phyloP scores from a whole-genome alignment of 2,888 invertebrate genomes.

The Tyria jacobaeae region DNA sequence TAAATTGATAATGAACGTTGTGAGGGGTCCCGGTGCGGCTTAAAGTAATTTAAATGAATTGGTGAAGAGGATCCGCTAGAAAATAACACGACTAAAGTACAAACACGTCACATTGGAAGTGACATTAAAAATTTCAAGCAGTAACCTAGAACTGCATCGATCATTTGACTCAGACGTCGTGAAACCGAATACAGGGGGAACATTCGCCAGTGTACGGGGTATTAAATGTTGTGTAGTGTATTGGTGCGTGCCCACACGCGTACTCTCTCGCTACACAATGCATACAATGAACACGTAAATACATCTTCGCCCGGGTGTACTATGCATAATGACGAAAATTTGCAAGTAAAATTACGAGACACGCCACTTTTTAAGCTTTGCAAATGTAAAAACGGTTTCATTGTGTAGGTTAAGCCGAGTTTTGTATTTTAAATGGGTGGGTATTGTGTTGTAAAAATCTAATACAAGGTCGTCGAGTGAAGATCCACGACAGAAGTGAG shows the following conservation, averaged over 20 bases:
- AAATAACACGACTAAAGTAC: slow-evolving; percentile 41
- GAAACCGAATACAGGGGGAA: slow-evolving; percentile 63
- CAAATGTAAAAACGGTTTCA: slow-evolving; percentile 72
- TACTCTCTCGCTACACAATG: slow-evolving; percentile 67
- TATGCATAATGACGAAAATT: slow-evolving; percentile 81
- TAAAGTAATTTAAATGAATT: slow-evolving; percentile 29
- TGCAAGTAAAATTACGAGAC: slow-evolving; percentile 82
- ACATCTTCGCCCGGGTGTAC: slow-evolving; percentile 75
- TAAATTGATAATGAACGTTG: slow-evolving; percentile 38
- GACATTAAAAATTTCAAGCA: slow-evolving; percentile 60
- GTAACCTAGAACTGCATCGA: slow-evolving; percentile 65
- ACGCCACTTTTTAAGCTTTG: slow-evolving; percentile 77
- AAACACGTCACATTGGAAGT: slow-evolving; percentile 49
- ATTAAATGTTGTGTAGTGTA: slow-evolving; percentile 44
- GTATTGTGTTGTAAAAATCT: slow-evolving; percentile 63
- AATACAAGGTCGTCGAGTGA: slow-evolving; percentile 69
- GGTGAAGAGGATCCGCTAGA: slow-evolving; percentile 35
- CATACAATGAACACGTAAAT: slow-evolving; percentile 80
- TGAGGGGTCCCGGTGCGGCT: slow-evolving; percentile 26
- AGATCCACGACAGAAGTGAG: slow-evolving; percentile 31
- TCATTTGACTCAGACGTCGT: slow-evolving; percentile 61
- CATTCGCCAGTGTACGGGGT: slow-evolving; percentile 42
- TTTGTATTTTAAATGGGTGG: slow-evolving; percentile 47
- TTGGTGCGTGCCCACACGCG: slow-evolving; percentile 74
- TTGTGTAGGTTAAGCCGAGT: slow-evolving; percentile 65